Percentiles rank a stretch among this genome's conserved stretches.
Conservation (phyloP, 2,113 vertebrate genomes). For the Triplophysa tibetana region DNA sequence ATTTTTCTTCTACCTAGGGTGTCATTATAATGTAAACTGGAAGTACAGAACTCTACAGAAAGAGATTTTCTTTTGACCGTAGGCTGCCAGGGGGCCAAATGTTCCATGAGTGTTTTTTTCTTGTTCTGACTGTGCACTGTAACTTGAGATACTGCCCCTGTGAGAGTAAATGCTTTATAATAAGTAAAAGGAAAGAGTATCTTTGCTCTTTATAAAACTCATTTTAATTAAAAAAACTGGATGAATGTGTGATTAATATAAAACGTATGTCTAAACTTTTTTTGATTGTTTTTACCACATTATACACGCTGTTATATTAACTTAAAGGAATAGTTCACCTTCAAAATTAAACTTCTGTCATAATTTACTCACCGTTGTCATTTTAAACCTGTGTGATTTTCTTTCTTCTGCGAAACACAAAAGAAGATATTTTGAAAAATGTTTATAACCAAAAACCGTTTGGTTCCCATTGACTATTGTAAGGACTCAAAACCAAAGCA, state of each 20-base stretch:
- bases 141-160: constrained; percentile 19
- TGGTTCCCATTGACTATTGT: too few species aligned
- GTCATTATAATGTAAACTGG: constrained; percentile 6
- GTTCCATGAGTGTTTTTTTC: not conserved
- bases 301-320: too few species aligned
- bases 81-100: not conserved
- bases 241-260: not conserved
- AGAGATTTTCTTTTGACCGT: not conserved
- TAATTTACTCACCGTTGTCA: too few species aligned
- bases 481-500: too few species aligned
- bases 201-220: not conserved
- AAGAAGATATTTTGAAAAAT: too few species aligned
- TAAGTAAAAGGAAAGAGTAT: not conserved
- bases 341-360: too few species aligned
- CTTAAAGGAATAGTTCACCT: too few species aligned
- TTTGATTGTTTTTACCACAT: too few species aligned
- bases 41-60: not conserved
- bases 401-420: too few species aligned
- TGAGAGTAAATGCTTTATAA: not conserved
- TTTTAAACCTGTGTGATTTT: too few species aligned
- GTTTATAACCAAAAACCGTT: too few species aligned
- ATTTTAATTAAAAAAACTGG: not conserved
- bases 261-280: too few species aligned
- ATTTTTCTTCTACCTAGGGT: not conserved
- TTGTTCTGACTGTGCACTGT: not conserved